Conservation (phyloP, 1,140 invertebrate species). For the Trichonephila clavata region DNA sequence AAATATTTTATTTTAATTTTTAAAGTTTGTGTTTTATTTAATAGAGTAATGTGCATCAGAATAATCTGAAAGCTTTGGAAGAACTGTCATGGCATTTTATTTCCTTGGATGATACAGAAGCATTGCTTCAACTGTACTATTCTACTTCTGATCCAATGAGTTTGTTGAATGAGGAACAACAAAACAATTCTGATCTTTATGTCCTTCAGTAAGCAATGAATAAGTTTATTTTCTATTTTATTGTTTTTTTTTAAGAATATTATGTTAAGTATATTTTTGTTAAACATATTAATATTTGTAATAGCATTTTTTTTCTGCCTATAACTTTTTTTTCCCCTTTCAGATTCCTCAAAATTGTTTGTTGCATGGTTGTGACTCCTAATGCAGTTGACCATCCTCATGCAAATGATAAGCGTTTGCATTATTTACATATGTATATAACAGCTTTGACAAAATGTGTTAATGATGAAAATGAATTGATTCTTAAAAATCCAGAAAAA, state of each 20-base stretch:
- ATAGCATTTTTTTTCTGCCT: too few relatives aligned
- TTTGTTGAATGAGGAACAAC: slow-evolving; percentile 41
- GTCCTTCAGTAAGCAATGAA: slow-evolving; percentile 59
- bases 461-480: background rate
- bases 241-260: too few relatives aligned
- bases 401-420: background rate
- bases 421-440: slow-evolving; percentile 43
- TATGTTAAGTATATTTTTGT: too few relatives aligned
- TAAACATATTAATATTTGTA: too few relatives aligned
- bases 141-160: slow-evolving; percentile 6
- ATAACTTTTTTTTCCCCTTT: background rate
- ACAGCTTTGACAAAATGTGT: background rate
- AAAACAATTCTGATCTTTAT: slow-evolving; percentile 35
- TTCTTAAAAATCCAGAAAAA: slow-evolving; percentile 6
- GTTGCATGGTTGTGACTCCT: slow-evolving; percentile 30
- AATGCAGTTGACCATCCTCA: background rate
- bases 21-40: too few relatives aligned
- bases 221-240: too few relatives aligned
- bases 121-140: slow-evolving; percentile 44
- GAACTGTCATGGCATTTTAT: slow-evolving; percentile 57
- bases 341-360: slow-evolving; percentile 60
- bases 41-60: slow-evolving; percentile 58
- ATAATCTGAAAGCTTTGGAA: slow-evolving; percentile 56
- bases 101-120: slow-evolving; percentile 36
- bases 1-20: too few relatives aligned